Percentiles rank a stretch among this genome's conserved stretches.
Evolutionary conservation across 1,140 invertebrate species (phyloP).

Genomic region (Caenorhabditis remanei): DNA sequence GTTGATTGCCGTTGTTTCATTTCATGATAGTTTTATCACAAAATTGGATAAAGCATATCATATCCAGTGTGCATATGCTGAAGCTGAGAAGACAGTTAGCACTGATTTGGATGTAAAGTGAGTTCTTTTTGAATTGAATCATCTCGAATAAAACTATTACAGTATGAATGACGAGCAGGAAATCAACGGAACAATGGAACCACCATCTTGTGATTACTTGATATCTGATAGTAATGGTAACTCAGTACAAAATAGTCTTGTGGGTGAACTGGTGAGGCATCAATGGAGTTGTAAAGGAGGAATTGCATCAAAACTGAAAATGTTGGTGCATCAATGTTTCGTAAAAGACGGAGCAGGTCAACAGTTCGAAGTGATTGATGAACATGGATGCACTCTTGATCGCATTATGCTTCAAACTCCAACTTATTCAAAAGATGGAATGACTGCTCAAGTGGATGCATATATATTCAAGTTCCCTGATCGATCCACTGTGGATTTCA

Average conservation of each 20-base stretch:
- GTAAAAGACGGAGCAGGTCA: slow-evolving; percentile 53
- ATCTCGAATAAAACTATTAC: neutral
- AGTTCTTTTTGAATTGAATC: neutral
- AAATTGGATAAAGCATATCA: slow-evolving; percentile 68
- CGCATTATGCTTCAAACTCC: slow-evolving; percentile 62
- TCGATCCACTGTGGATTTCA: slow-evolving; percentile 63
- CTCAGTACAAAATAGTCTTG: slow-evolving; percentile 62
- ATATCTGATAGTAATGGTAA: slow-evolving; percentile 47
- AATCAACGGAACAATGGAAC: slow-evolving; percentile 60
- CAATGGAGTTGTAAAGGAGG: slow-evolving; percentile 63
- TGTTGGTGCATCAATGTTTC: neutral
- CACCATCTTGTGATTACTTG: slow-evolving; percentile 65
- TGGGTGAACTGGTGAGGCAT: slow-evolving; percentile 65
- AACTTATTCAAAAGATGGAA: slow-evolving; percentile 57
- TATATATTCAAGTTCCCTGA: slow-evolving; percentile 67
- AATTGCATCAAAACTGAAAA: slow-evolving; percentile 9
- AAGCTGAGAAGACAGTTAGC: slow-evolving; percentile 66
- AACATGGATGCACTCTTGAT: slow-evolving; percentile 36
- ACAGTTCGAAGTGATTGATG: slow-evolving; percentile 62
- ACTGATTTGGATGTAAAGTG: slow-evolving; percentile 68
- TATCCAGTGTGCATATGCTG: slow-evolving; percentile 69
- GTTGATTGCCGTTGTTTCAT: slow-evolving; percentile 69
- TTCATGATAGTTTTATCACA: slow-evolving; percentile 69
- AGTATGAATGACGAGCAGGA: slow-evolving; percentile 61
- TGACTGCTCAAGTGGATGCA: slow-evolving; percentile 57